Percentiles rank a stretch among this genome's conserved stretches.
Evolutionary conservation across 1,140 invertebrate species (phyloP).

Genomic region (Habropoda laboriosa): DNA sequence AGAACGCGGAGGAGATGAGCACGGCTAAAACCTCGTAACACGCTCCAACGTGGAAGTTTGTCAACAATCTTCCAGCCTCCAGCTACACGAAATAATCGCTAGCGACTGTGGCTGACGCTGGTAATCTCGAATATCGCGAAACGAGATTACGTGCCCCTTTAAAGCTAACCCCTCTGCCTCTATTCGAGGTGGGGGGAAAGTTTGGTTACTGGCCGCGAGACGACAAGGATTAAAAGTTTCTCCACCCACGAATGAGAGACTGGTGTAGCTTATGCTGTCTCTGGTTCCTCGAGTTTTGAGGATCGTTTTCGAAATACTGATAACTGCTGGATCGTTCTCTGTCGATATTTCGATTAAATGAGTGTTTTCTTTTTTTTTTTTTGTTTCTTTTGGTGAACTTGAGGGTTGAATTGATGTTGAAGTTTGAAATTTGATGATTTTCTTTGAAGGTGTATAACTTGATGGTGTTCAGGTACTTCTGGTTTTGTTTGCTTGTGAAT

Average conservation of each 20-base stretch:
- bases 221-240: slow-evolving; percentile 47
- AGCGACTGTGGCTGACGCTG: slow-evolving; percentile 5
- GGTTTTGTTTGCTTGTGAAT: too few species aligned
- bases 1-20: slow-evolving; percentile 14
- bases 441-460: too few species aligned
- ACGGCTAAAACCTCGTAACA: slow-evolving; percentile 19
- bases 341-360: too few species aligned
- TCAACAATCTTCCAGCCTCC: slow-evolving; percentile 43
- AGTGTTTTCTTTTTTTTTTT: too few species aligned
- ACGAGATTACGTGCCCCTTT: slow-evolving; percentile 45
- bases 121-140: slow-evolving; percentile 39
- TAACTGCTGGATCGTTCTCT: too few species aligned
- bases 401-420: too few species aligned
- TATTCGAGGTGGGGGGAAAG: slow-evolving; percentile 4
- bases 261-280: too few species aligned
- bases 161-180: background rate
- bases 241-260: background rate
- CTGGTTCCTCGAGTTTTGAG: background rate
- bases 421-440: too few species aligned
- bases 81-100: slow-evolving; percentile 3
- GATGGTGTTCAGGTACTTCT: too few species aligned
- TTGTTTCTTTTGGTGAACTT: too few species aligned
- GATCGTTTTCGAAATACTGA: background rate
- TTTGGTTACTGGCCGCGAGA: slow-evolving; percentile 44
- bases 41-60: slow-evolving; percentile 31